A percentile compares a stretch with the other conserved stretches of the same genome.
Conservation (phyloP, 2,888 invertebrate species). For the Lasioglossum pauxillum region DNA sequence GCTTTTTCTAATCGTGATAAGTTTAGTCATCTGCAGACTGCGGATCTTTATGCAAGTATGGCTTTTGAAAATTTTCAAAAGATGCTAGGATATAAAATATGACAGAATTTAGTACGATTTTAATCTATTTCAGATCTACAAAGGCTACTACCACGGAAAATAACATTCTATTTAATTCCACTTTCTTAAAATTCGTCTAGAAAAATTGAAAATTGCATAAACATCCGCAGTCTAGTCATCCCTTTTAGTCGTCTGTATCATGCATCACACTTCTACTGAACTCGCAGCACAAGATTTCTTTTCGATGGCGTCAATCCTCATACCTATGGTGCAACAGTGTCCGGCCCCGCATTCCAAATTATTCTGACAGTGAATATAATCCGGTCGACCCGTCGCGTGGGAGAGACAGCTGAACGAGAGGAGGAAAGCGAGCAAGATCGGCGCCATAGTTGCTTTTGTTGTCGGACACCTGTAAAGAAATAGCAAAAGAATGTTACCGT, state of each 20-base stretch:
- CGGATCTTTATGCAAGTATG: too few species aligned
- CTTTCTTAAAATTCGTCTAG: too few species aligned
- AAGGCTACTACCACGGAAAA: too few species aligned
- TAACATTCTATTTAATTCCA: too few species aligned
- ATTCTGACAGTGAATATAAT: conserved; percentile 68
- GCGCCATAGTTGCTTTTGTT: conserved; percentile 42
- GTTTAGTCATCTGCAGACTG: too few species aligned
- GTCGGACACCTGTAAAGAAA: conserved; percentile 31
- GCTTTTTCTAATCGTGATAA: not conserved
- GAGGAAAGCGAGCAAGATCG: conserved; percentile 32
- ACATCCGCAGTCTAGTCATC: not conserved
- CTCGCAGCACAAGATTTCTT: not conserved
- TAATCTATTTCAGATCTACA: too few species aligned
- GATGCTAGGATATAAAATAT: too few species aligned
- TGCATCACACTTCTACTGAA: not conserved
- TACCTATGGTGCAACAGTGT: conserved; percentile 76
- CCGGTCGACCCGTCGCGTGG: conserved; percentile 25
- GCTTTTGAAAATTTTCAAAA: too few species aligned
- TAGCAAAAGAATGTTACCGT: not conserved
- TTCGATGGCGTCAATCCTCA: not conserved
- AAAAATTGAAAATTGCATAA: too few species aligned
- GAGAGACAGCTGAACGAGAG: conserved; percentile 1
- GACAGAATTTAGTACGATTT: too few species aligned
- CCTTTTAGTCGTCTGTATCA: not conserved
- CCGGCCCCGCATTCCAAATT: conserved; percentile 69